Evolutionary conservation across 2,888 invertebrate species (phyloP).

Genomic region (Nowickia ferox): DNA sequence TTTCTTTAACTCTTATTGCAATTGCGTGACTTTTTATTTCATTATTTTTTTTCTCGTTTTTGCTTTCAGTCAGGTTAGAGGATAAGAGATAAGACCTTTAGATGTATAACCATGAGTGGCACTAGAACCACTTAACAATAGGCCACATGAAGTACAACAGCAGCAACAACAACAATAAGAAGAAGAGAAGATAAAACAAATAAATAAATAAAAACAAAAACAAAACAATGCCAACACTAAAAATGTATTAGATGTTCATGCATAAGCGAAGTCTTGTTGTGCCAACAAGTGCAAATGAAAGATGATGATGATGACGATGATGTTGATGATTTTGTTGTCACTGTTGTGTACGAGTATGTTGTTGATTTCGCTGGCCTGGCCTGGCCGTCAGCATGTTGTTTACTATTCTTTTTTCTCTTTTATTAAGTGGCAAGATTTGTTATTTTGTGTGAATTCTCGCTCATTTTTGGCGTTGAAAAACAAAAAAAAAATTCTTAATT

Average conservation of each 20-base stretch:
- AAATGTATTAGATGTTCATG: slow-evolving; percentile 8
- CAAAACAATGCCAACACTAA: slow-evolving; percentile 24
- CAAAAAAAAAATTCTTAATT: slow-evolving; percentile 41
- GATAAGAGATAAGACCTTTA: slow-evolving; percentile 33
- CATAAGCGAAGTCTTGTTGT: slow-evolving; percentile 18
- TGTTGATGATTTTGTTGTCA: neutral
- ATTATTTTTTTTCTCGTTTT: neutral
- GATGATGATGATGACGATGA: neutral
- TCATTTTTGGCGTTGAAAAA: slow-evolving; percentile 15
- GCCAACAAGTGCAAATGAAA: slow-evolving; percentile 2
- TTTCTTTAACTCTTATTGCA: neutral
- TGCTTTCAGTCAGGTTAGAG: slow-evolving; percentile 41
- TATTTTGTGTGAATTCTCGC: slow-evolving; percentile 22
- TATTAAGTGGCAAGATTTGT: slow-evolving; percentile 44
- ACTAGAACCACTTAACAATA: slow-evolving; percentile 62
- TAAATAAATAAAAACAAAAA: slow-evolving; percentile 2
- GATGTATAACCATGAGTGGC: slow-evolving; percentile 30
- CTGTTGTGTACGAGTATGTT: neutral
- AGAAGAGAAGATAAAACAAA: neutral
- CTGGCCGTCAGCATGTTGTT: slow-evolving; percentile 37
- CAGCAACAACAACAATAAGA: slow-evolving; percentile 8
- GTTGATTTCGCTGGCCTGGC: slow-evolving; percentile 19
- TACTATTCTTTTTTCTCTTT: neutral
- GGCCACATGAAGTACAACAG: slow-evolving; percentile 54
- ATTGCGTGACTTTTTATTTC: neutral